Percentiles rank a stretch among this genome's conserved stretches.
Evolutionary conservation across 2,888 invertebrate species (phyloP).

Genomic region (Arge pagana): DNA sequence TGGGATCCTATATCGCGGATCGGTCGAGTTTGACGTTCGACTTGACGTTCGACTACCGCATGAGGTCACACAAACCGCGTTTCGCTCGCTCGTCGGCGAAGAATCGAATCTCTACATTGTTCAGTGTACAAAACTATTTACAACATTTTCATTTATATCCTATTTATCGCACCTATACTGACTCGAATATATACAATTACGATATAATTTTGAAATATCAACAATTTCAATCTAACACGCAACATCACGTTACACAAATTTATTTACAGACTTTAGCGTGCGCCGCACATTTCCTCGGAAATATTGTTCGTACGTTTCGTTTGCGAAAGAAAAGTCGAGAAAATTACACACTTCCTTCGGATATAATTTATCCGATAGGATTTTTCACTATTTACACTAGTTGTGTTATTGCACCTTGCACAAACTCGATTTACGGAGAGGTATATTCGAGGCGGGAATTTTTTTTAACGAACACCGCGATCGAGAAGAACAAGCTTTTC

Average conservation of each 20-base stretch:
- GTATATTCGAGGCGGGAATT: slow-evolving; percentile 18
- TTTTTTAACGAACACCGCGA: slow-evolving; percentile 34
- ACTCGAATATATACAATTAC: slow-evolving; percentile 15
- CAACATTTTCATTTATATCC: slow-evolving; percentile 12
- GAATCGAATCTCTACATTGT: too few species aligned
- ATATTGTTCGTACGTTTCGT: slow-evolving; percentile 21
- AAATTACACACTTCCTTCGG: too few species aligned
- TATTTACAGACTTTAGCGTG: slow-evolving; percentile 44
- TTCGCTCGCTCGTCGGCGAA: too few species aligned
- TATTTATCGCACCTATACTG: slow-evolving; percentile 1
- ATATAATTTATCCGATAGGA: too few species aligned
- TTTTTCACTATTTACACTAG: slow-evolving; percentile 41
- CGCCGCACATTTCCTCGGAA: slow-evolving; percentile 25
- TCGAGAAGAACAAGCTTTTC: slow-evolving; percentile 28
- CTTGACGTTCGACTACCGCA: too few species aligned
- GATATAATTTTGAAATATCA: slow-evolving; percentile 17
- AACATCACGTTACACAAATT: slow-evolving; percentile 4
- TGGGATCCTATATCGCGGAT: too few species aligned
- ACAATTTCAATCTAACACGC: slow-evolving; percentile 20
- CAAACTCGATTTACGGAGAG: slow-evolving; percentile 20
- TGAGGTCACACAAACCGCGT: too few species aligned
- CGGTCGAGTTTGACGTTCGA: too few species aligned
- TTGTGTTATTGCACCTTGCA: slow-evolving; percentile 38
- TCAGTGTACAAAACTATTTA: slow-evolving; percentile 16
- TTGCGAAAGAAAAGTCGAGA: too few species aligned